A percentile compares a stretch with the other conserved stretches of the same genome.
Evolutionary conservation across 1,140 invertebrate species (phyloP).

Genomic region (Ceratosolen fusciceps): DNA sequence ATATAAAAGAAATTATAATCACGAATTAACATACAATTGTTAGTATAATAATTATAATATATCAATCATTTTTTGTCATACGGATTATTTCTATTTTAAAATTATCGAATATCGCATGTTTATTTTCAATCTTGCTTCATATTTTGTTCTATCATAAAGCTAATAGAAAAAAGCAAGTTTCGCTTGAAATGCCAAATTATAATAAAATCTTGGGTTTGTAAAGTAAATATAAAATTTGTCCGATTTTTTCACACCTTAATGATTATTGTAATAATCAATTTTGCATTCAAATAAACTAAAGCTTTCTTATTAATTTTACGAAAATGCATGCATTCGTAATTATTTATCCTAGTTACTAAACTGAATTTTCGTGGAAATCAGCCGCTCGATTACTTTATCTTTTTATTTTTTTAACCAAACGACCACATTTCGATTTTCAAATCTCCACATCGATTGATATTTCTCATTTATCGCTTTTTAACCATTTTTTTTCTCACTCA

Average conservation of each 20-base stretch:
- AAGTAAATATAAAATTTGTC: slow-evolving; percentile 1
- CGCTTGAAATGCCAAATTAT: slow-evolving; percentile 32
- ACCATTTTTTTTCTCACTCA: slow-evolving; percentile 17
- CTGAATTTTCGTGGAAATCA: background rate
- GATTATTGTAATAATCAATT: slow-evolving; percentile 2
- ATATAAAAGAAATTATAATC: no score
- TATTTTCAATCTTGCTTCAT: no score
- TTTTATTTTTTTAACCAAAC: background rate
- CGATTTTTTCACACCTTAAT: background rate
- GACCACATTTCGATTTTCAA: background rate
- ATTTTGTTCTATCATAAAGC: background rate
- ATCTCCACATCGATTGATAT: background rate
- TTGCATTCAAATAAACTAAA: background rate
- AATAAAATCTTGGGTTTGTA: slow-evolving; percentile 18
- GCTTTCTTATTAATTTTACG: background rate
- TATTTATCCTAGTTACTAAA: background rate
- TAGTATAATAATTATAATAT: no score
- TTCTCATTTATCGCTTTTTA: background rate
- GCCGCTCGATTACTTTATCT: background rate
- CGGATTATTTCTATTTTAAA: no score
- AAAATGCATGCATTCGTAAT: background rate
- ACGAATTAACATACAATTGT: no score
- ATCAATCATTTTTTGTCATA: no score
- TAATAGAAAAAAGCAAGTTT: background rate
- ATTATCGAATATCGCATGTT: no score